Evolutionary conservation across 2,797 vertebrate species (phyloP).

Genomic region (Melanotaenia nigrans): DNA sequence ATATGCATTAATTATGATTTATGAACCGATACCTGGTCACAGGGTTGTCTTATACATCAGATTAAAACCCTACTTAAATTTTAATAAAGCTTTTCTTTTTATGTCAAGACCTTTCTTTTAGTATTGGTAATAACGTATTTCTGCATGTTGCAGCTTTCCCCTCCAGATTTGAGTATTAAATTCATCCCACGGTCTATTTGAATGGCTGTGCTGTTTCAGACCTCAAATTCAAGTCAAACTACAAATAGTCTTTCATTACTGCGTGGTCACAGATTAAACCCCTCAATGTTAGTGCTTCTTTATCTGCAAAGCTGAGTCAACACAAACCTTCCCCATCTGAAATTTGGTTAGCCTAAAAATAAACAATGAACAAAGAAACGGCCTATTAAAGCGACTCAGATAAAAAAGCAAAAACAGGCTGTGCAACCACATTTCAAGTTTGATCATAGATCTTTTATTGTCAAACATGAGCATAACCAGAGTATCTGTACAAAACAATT

Average conservation of each 20-base stretch:
- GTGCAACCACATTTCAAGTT: constrained; percentile 30
- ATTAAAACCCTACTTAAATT: not conserved
- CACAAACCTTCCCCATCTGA: not conserved
- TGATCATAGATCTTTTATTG: constrained; percentile 82
- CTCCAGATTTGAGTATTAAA: not conserved
- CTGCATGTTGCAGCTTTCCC: constrained; percentile 1
- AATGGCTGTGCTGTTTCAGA: not conserved
- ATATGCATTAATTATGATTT: not conserved
- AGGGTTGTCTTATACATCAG: no score
- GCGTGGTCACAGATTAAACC: constrained; percentile 15
- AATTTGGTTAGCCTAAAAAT: constrained; percentile 9
- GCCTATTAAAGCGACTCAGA: not conserved
- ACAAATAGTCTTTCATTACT: constrained; percentile 19
- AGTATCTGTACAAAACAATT: constrained; percentile 83
- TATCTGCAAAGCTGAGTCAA: constrained; percentile 27
- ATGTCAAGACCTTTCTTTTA: no score
- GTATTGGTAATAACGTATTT: not conserved
- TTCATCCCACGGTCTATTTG: not conserved
- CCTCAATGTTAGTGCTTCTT: not conserved
- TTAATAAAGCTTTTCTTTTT: not conserved
- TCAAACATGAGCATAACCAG: constrained; percentile 78
- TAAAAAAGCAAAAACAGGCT: not conserved
- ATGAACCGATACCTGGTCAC: no score
- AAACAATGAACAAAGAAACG: not conserved
- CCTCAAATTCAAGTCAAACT: constrained; percentile 1